phyloP scores from a whole-genome alignment of 2,888 invertebrate genomes.

The Orchesellides sinensis region DNA sequence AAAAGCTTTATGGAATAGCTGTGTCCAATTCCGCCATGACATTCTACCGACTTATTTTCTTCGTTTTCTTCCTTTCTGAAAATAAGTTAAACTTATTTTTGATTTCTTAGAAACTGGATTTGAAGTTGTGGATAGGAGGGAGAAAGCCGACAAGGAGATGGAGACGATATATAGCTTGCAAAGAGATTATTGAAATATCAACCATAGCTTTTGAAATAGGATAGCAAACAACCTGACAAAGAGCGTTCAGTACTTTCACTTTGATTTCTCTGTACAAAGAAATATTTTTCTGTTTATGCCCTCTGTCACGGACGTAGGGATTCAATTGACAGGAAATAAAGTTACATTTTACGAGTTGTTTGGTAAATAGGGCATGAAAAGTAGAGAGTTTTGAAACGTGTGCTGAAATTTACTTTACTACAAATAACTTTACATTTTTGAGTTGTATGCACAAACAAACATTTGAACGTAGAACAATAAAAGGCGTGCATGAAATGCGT shows the following conservation, averaged over 20 bases:
- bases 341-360: too few species aligned
- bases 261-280: not conserved
- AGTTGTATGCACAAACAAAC: too few species aligned
- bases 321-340: too few species aligned
- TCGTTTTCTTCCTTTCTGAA: not conserved
- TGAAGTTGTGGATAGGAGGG: not conserved
- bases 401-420: too few species aligned
- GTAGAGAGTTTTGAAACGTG: too few species aligned
- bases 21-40: not conserved
- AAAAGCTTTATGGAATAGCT: not conserved
- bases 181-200: not conserved
- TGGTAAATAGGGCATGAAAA: too few species aligned
- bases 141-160: not conserved
- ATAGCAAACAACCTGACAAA: not conserved
- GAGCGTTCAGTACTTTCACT: not conserved
- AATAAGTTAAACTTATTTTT: not conserved
- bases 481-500: too few species aligned
- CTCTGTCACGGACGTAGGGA: too few species aligned
- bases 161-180: not conserved
- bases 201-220: not conserved
- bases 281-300: too few species aligned
- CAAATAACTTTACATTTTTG: too few species aligned
- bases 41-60: not conserved
- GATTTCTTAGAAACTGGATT: slow-evolving; percentile 5
- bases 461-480: too few species aligned